Conservation (phyloP, 2,113 vertebrate genomes). For the Crotalus tigris region DNA sequence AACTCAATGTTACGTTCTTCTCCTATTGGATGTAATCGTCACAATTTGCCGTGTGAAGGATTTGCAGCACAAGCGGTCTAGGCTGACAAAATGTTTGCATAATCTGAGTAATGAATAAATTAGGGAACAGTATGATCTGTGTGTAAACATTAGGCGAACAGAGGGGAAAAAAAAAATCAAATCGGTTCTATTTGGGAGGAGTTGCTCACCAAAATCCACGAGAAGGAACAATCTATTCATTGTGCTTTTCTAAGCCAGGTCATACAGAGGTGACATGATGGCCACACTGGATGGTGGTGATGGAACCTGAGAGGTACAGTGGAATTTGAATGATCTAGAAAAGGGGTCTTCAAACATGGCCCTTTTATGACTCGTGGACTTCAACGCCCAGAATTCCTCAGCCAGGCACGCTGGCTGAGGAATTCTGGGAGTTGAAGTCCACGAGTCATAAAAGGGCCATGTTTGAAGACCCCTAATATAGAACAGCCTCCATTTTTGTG, state of each 20-base stretch:
- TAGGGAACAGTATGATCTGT: constrained; percentile 47
- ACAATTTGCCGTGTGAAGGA: constrained; percentile 56
- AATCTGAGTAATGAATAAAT: constrained; percentile 54
- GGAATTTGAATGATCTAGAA: background rate
- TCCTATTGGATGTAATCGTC: constrained; percentile 44
- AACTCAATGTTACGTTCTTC: constrained; percentile 36
- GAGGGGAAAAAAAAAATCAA: constrained; percentile 15
- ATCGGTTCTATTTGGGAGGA: constrained; percentile 7
- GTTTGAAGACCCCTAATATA: background rate
- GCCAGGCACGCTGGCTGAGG: too few species aligned
- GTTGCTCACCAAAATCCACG: constrained; percentile 24
- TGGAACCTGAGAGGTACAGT: background rate
- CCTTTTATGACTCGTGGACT: too few species aligned
- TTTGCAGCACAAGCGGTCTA: constrained; percentile 54
- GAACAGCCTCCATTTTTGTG: background rate
- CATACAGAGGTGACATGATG: background rate
- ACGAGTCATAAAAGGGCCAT: too few species aligned
- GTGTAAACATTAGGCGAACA: constrained; percentile 38
- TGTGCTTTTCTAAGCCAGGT: background rate
- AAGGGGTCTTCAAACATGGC: too few species aligned
- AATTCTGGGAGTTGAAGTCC: too few species aligned
- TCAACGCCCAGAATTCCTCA: too few species aligned
- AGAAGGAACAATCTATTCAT: background rate
- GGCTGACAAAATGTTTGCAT: constrained; percentile 59
- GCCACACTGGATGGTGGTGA: background rate